Evolutionary conservation across 2,888 invertebrate genomes (phyloP).

Genomic region (Phaonia tiefii): DNA sequence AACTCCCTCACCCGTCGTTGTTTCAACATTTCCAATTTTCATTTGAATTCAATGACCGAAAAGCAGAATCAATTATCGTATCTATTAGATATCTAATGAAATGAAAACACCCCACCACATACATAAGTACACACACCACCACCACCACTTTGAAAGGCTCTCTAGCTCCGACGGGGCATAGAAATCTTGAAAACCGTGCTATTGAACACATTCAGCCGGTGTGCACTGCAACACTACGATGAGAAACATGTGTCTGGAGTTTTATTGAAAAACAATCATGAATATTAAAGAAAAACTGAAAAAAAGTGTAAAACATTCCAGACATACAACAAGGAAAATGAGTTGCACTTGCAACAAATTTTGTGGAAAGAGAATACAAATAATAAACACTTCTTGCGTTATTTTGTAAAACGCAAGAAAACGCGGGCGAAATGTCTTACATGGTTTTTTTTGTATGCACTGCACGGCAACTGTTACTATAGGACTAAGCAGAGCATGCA

Average conservation of each 20-base stretch:
- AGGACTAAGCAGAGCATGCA: too few relatives aligned
- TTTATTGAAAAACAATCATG: neutral
- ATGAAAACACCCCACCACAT: too few relatives aligned
- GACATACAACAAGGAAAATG: slow-evolving; percentile 29
- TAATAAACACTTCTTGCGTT: neutral
- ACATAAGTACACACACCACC: too few relatives aligned
- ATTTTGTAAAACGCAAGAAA: neutral
- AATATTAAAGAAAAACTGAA: neutral
- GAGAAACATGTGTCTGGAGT: slow-evolving; percentile 12
- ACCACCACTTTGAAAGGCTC: neutral
- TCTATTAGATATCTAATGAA: slow-evolving; percentile 22
- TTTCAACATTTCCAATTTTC: neutral
- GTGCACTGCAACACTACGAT: neutral
- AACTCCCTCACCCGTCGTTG: too few relatives aligned
- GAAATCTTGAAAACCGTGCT: too few relatives aligned
- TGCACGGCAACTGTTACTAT: too few relatives aligned
- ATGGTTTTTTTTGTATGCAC: too few relatives aligned
- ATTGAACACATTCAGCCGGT: too few relatives aligned
- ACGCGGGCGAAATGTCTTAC: too few relatives aligned
- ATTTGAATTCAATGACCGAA: slow-evolving; percentile 50
- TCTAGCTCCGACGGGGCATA: neutral
- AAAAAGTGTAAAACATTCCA: slow-evolving; percentile 21
- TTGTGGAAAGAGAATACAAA: slow-evolving; percentile 15
- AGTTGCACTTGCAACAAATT: slow-evolving; percentile 57
- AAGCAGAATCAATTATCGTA: slow-evolving; percentile 53